These are phyloP conservation scores for Eristalis tenax DNA, from an alignment of 2,888 invertebrate species.

Conservation along the genomic window DNA sequence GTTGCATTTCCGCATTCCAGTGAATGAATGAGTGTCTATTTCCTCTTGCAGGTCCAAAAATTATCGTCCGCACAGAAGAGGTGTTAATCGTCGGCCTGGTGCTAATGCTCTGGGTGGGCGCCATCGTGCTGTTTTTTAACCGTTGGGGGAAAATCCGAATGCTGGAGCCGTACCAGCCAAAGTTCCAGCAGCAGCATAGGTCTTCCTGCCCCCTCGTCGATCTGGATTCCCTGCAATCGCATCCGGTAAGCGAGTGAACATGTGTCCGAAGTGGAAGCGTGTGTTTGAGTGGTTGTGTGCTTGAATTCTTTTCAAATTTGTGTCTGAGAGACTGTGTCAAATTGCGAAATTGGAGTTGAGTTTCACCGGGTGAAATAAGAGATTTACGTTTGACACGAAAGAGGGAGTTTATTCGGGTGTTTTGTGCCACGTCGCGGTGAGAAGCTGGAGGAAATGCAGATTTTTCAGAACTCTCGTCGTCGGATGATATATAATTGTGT, in stretches of 20 bases:
- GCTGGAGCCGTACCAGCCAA: constrained; percentile 95
- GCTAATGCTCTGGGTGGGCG: constrained; percentile 92
- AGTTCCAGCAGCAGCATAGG: constrained; percentile 92
- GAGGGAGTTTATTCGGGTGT: constrained; percentile 5
- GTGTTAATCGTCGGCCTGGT: constrained; percentile 92
- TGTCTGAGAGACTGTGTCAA: constrained; percentile 2
- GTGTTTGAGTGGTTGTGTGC: background rate
- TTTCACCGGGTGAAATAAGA: background rate
- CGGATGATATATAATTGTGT: constrained; percentile 14
- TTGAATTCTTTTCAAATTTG: background rate
- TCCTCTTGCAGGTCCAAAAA: constrained; percentile 82
- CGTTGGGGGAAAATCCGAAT: constrained; percentile 97
- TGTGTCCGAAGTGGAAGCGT: background rate
- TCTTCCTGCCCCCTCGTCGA: constrained; percentile 88
- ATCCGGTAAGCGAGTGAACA: constrained; percentile 76
- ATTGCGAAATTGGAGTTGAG: constrained; percentile 6
- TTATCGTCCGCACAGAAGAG: constrained; percentile 92
- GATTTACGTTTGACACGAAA: background rate
- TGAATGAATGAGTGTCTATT: background rate
- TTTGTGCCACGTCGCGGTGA: constrained; percentile 8
- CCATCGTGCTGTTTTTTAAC: constrained; percentile 95
- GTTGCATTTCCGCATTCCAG: background rate
- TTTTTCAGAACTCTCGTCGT: background rate
- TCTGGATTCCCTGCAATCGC: constrained; percentile 77
- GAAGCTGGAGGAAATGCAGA: background rate